Conservation (phyloP, 2,113 vertebrate species). For the Tachysurus vachellii region DNA sequence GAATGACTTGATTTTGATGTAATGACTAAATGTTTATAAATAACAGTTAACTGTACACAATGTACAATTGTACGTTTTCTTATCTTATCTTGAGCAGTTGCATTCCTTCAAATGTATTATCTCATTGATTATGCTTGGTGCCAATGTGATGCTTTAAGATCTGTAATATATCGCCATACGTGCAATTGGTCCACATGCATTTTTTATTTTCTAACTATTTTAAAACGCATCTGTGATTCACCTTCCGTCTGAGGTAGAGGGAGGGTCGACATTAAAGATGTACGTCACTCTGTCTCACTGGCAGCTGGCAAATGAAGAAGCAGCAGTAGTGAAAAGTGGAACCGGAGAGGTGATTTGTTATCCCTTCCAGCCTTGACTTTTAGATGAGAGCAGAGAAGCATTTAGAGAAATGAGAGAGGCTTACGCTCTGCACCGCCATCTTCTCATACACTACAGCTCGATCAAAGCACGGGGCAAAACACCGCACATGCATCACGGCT, state of each 20-base stretch:
- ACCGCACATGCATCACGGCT: conserved; percentile 3
- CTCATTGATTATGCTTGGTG: conserved; percentile 65
- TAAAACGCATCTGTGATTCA: conserved; percentile 69
- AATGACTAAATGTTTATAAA: background rate
- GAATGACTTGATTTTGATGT: background rate
- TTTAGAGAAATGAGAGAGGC: conserved; percentile 38
- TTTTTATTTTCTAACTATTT: conserved; percentile 46
- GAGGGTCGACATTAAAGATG: conserved; percentile 38
- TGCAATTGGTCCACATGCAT: conserved; percentile 57
- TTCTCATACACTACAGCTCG: conserved; percentile 34
- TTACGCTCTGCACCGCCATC: background rate
- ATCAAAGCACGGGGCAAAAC: conserved; percentile 34
- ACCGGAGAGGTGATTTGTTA: conserved; percentile 63
- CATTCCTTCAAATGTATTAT: conserved; percentile 8
- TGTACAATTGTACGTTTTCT: background rate
- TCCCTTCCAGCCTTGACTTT: conserved; percentile 56
- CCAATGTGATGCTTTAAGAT: conserved; percentile 63
- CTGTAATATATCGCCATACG: conserved; percentile 68
- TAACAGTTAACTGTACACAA: background rate
- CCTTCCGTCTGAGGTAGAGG: conserved; percentile 57
- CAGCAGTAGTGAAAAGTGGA: conserved; percentile 29
- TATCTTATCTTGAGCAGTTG: background rate
- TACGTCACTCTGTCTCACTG: conserved; percentile 22
- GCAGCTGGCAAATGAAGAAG: conserved; percentile 17
- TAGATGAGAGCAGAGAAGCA: conserved; percentile 42